phyloP scores from a whole-genome alignment of 1,140 invertebrate genomes.

The Metopolophium dirhodum region DNA sequence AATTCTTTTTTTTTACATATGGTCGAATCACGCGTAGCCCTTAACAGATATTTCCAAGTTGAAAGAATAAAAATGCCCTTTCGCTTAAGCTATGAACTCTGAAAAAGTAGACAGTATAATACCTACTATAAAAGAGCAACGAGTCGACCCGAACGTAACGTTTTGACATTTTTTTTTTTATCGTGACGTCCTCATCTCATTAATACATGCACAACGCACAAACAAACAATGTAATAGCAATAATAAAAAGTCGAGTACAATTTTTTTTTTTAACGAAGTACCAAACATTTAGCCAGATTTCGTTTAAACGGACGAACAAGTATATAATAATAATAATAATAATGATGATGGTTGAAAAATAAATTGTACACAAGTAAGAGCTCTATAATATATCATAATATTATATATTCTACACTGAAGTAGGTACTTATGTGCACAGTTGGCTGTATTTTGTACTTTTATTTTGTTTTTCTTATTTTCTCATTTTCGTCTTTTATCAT shows the following conservation, averaged over 20 bases:
- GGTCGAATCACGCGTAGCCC: background rate
- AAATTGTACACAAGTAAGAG: background rate
- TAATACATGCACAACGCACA: background rate
- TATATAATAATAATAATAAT: background rate
- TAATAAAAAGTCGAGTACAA: background rate
- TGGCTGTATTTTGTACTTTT: background rate
- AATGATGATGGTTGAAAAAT: background rate
- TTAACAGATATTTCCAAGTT: background rate
- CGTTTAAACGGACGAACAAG: background rate
- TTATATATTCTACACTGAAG: background rate
- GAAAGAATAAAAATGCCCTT: background rate
- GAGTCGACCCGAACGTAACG: background rate
- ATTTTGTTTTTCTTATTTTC: background rate
- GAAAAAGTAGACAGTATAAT: background rate
- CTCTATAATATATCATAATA: background rate
- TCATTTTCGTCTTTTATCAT: background rate
- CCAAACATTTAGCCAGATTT: background rate
- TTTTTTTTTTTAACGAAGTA: background rate
- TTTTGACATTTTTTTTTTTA: background rate
- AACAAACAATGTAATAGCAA: background rate
- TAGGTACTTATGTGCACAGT: background rate
- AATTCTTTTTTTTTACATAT: background rate
- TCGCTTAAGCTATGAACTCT: background rate
- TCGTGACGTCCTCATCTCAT: background rate
- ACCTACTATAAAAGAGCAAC: background rate